Evolutionary conservation across 2,888 invertebrate genomes (phyloP), one percentile per base, ranked within the genome.

Genomic region (Aspidapion aeneum): DNA sequence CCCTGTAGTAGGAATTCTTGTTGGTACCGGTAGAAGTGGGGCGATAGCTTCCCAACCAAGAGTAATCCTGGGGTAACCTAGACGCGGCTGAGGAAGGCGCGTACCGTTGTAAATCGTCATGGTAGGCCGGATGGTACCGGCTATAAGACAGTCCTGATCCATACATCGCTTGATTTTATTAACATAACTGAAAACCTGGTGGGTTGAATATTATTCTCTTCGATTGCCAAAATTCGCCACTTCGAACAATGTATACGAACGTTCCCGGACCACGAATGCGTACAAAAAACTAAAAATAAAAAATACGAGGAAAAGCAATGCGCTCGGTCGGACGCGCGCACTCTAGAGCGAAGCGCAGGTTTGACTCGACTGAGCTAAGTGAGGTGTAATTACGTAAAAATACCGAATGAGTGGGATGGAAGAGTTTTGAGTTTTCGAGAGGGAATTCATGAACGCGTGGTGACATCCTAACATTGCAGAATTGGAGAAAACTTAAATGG

Each of bases 221-320:
- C 64, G 49, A 18, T 52, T 61, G 64, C 63, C 71, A 71, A 65
- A 68, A 69, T n/a, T 57, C 66, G 61, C 69, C 63, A 69, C 56
- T 7, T n/a, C n/a, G n/a, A n/a, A n/a, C n/a, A n/a, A n/a, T n/a
- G n/a, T n/a, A n/a, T n/a, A 56, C 64, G 72, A 61, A 62, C 68
- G 63, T 64, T 81, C 83, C 82, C 80, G 85, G 85, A 85, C 85
- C 85, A 86, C 84, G 85, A 84, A 84, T 85, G 84, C 84, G n/a
- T n/a, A n/a, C n/a, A n/a, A n/a, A 82, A 82, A 81, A 85, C 86
- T 86, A 87, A 86, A 87, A 86, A 86, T 86, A 87, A 71, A 71
- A 71, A 70, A n/a, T n/a, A n/a, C n/a, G n/a, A n/a, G n/a, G 67
- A 67, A 68, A 71, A 35, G 3, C 35, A 12, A 35, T 72, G 70